A percentile compares a stretch with the other conserved stretches of the same genome.
Conservation (phyloP, 2,797 vertebrate species). For the Coilia nasus region DNA sequence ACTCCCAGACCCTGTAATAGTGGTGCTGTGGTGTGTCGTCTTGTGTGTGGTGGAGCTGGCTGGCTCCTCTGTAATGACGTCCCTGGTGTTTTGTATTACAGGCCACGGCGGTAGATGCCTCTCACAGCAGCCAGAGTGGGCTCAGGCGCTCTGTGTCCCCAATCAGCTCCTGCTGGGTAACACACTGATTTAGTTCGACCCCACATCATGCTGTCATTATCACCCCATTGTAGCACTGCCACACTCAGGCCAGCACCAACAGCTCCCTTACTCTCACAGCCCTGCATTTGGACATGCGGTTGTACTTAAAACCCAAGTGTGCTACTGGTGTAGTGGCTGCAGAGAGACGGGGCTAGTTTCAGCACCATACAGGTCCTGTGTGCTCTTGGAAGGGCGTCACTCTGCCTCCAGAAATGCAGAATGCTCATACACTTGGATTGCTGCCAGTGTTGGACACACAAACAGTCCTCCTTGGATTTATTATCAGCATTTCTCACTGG, state of each 20-base stretch:
- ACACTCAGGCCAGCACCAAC: neutral
- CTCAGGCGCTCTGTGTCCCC: slow-evolving; percentile 35
- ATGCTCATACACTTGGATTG: neutral
- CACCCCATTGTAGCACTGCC: neutral
- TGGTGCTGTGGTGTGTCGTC: neutral
- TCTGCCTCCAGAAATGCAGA: neutral
- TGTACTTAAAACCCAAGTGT: neutral
- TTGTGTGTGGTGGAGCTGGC: slow-evolving; percentile 4
- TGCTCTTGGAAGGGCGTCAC: neutral
- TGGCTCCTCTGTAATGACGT: slow-evolving; percentile 5
- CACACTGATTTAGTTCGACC: neutral
- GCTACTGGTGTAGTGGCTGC: neutral
- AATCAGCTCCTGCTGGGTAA: slow-evolving; percentile 40
- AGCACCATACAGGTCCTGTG: neutral
- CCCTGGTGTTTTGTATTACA: slow-evolving; percentile 41
- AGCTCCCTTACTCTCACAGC: neutral
- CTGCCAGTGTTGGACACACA: neutral
- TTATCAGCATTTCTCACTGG: neutral
- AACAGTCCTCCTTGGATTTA: neutral
- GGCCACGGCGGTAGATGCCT: slow-evolving; percentile 40
- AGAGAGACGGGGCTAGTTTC: neutral
- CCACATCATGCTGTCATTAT: neutral
- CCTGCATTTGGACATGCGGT: neutral
- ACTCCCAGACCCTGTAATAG: no score
- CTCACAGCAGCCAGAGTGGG: slow-evolving; percentile 37